phyloP scores from a whole-genome alignment of 2,888 invertebrate species.

The Xestia xanthographa region DNA sequence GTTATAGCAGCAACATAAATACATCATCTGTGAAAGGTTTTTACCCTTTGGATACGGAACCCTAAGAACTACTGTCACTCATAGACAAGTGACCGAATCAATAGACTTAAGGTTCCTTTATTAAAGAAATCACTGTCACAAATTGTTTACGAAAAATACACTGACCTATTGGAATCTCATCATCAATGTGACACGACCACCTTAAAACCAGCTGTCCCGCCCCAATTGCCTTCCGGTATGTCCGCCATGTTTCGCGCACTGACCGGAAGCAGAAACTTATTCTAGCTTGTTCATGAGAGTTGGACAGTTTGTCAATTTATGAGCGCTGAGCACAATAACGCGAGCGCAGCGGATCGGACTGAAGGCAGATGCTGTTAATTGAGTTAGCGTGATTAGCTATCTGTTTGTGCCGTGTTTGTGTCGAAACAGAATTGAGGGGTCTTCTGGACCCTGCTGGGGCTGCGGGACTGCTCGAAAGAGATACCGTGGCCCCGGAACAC shows the following conservation, averaged over 20 bases:
- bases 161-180: background rate
- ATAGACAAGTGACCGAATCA: too few species aligned
- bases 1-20: too few species aligned
- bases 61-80: background rate
- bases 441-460: too few species aligned
- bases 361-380: constrained; percentile 84
- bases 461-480: too few species aligned
- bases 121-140: background rate
- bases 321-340: constrained; percentile 81
- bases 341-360: constrained; percentile 77
- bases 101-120: too few species aligned
- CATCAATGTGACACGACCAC: background rate
- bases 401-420: constrained; percentile 51
- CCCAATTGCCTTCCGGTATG: constrained; percentile 68
- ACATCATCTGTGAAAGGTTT: too few species aligned
- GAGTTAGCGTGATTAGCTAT: constrained; percentile 76
- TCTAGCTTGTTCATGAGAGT: constrained; percentile 87
- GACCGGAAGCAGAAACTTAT: constrained; percentile 90
- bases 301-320: constrained; percentile 90
- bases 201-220: constrained; percentile 29
- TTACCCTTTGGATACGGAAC: too few species aligned
- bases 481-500: too few species aligned
- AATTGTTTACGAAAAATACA: background rate
- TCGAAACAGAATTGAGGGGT: constrained; percentile 19
- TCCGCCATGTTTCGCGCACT: constrained; percentile 81